Conservation (phyloP, 92 coral and sea anemone genomes). For the Nematostella vectensis region DNA sequence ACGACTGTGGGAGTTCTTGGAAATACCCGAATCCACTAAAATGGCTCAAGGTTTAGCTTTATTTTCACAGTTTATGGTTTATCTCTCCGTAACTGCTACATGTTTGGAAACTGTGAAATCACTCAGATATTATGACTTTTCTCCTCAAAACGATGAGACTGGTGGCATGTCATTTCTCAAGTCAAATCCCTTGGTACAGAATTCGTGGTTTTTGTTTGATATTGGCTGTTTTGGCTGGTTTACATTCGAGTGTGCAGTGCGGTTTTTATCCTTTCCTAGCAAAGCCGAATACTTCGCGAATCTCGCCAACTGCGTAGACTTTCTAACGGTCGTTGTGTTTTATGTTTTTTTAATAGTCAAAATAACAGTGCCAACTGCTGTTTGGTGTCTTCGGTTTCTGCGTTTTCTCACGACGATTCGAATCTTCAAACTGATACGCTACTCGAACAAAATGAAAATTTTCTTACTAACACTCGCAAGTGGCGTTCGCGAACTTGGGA, state of each 20-base stretch:
- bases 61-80: constrained; percentile 52
- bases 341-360: constrained; percentile 46
- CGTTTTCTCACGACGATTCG: constrained; percentile 54
- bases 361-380: constrained; percentile 44
- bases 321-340: constrained; percentile 53
- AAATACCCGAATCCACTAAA: constrained; percentile 48
- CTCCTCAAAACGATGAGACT: not conserved
- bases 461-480: constrained; percentile 51
- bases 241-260: constrained; percentile 62
- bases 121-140: constrained; percentile 2
- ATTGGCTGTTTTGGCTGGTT: constrained; percentile 78
- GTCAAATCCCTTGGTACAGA: constrained; percentile 7
- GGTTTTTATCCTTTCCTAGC: constrained; percentile 58
- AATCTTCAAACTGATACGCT: constrained; percentile 60
- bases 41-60: constrained; percentile 46
- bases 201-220: constrained; percentile 60
- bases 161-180: constrained; percentile 1
- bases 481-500: constrained; percentile 54
- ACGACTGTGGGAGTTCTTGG: constrained; percentile 65
- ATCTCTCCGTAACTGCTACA: constrained; percentile 45
- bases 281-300: constrained; percentile 58
- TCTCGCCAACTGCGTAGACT: constrained; percentile 57
- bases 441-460: constrained; percentile 57
- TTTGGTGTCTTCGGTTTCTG: constrained; percentile 19
- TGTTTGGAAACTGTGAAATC: constrained; percentile 61